Evolutionary conservation across 2,888 invertebrate genomes (phyloP), one percentile per base, ranked within the genome.

Genomic region (Melanophora roralis): DNA sequence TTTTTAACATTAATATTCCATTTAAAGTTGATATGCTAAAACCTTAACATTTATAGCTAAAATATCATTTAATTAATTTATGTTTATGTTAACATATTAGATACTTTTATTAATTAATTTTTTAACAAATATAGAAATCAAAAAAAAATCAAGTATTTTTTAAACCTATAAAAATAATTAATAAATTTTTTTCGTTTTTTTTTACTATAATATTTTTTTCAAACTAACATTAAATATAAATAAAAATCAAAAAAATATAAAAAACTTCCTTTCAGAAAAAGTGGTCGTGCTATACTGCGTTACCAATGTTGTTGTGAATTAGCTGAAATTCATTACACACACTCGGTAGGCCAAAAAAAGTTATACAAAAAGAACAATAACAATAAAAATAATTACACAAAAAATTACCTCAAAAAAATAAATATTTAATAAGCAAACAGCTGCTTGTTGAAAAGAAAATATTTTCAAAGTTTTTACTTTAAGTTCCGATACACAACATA

Each of bases 301-400:
- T 89, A 90, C 88, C 90, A 90, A 88, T 90, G 90, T 90, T 90
- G 90, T 90, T 90, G 90, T 87, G 89, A 90, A 88, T 89, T 89
- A 87, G 89, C 89, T 84, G 90, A 90, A 88, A 89, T 89, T 88
- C 89, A 89, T 88, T 89, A 89, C 86, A 86, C 89, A 86, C 89
- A 90, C 88, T 89, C 90, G 90, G 90, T 90, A 90, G 89, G 89
- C 88, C 85, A 87, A 83, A 84, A 57, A 8, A 43, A 67, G 59
- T 43, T 53, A 38, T 12, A 40, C 32, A 14, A 47, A 43, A 19
- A 34, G 34, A 36, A 45, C n/a, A 19, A 53, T 55, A 38, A 40
- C 4, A 19, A 55, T 11, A 45, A 60, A 53, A 47, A 11, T n/a
- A 43, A 43, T 27, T 16, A 16, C 45, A 45, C 11, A 34, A 65